A percentile compares a stretch with the other conserved stretches of the same genome.
These are phyloP conservation scores for Panagrolaimus sp. DNA, from an alignment of 1,140 invertebrate genomes.

Conservation along the genomic window DNA sequence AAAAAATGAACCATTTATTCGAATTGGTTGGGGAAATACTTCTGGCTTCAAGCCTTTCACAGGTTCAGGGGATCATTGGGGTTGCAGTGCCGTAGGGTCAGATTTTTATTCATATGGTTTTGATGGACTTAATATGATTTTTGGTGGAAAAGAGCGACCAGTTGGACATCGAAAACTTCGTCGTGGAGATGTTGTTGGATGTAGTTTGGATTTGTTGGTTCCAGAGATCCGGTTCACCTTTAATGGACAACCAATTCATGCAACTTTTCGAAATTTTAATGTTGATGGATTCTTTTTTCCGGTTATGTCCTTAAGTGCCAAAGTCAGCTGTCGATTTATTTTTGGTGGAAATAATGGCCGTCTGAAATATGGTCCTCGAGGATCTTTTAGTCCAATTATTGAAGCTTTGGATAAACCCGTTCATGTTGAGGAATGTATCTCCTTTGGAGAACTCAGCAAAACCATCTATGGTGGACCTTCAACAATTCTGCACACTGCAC, in stretches of 20 bases:
- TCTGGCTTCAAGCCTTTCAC: conserved; percentile 64
- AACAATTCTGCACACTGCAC: conserved; percentile 64
- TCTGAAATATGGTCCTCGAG: conserved; percentile 80
- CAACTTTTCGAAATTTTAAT: conserved; percentile 91
- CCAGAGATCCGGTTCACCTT: conserved; percentile 92
- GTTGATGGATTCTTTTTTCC: conserved; percentile 98
- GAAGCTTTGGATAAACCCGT: conserved; percentile 84
- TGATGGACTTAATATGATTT: conserved; percentile 85
- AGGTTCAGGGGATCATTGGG: conserved; percentile 72
- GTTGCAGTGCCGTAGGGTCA: conserved; percentile 94
- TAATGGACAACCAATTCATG: conserved; percentile 80
- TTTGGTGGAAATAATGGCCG: conserved; percentile 92
- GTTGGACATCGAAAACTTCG: conserved; percentile 77
- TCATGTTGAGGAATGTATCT: conserved; percentile 88
- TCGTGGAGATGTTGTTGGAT: conserved; percentile 92
- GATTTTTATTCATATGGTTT: conserved; percentile 96
- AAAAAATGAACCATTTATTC: conserved; percentile 84
- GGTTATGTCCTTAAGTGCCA: conserved; percentile 90
- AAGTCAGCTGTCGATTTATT: conserved; percentile 85
- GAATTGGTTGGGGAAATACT: conserved; percentile 97
- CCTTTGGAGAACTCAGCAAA: conserved; percentile 90
- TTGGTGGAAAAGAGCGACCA: conserved; percentile 60
- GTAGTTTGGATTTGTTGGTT: conserved; percentile 84
- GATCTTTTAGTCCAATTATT: conserved; percentile 78
- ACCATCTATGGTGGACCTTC: conserved; percentile 82